A percentile compares a stretch with the other conserved stretches of the same genome.
Evolutionary conservation across 2,888 invertebrate genomes (phyloP).

Genomic region (Ecliptopera silaceata): DNA sequence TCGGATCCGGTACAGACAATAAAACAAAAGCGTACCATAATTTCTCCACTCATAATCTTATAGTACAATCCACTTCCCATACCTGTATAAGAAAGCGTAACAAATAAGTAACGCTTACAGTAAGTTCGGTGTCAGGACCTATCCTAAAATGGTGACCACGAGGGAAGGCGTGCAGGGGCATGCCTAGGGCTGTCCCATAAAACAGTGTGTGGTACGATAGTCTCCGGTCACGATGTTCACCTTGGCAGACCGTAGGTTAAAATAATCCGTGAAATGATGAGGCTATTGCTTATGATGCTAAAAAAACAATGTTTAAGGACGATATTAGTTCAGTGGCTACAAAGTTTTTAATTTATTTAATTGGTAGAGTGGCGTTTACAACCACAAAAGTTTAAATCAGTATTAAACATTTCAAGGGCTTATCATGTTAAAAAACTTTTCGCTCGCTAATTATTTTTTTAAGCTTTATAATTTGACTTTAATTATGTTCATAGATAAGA

Average conservation of each 20-base stretch:
- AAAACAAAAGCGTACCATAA: too few species aligned
- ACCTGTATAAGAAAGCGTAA: constrained; percentile 38
- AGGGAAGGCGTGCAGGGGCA: constrained; percentile 56
- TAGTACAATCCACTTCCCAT: constrained; percentile 11
- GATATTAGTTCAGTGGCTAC: too few species aligned
- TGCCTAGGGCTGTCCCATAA: constrained; percentile 57
- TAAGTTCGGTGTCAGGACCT: constrained; percentile 50
- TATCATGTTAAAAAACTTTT: too few species aligned
- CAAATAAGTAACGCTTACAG: constrained; percentile 42
- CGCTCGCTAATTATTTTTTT: too few species aligned
- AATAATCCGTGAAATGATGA: constrained; percentile 26
- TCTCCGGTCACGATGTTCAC: constrained; percentile 47
- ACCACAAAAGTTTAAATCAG: too few species aligned
- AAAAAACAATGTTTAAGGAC: background rate
- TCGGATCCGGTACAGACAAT: too few species aligned
- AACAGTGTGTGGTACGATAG: constrained; percentile 47
- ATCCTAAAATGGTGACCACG: constrained; percentile 61
- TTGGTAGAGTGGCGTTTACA: too few species aligned
- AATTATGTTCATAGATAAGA: too few species aligned
- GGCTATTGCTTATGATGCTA: constrained; percentile 24
- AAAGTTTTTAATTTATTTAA: too few species aligned
- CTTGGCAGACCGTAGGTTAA: constrained; percentile 34
- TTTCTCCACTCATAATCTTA: background rate
- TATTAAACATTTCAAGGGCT: too few species aligned
- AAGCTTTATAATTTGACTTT: too few species aligned